These are phyloP conservation scores for Polymixis lichenea DNA, from an alignment of 2,888 invertebrate species.

Conservation along the genomic window DNA sequence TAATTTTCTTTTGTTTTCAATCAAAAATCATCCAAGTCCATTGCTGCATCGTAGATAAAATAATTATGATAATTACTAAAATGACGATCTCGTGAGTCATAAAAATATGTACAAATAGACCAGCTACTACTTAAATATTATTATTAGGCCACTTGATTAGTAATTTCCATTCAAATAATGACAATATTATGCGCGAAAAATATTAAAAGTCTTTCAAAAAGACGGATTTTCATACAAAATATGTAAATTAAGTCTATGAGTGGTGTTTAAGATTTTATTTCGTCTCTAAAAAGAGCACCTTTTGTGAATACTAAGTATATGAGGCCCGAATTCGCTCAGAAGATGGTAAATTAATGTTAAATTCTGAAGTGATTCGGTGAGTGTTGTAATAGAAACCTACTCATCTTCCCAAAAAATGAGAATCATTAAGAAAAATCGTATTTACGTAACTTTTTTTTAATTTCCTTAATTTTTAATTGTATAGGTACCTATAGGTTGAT, in stretches of 20 bases:
- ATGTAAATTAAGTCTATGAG: conserved; percentile 2
- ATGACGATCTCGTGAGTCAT: no score
- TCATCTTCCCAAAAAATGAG: conserved; percentile 7
- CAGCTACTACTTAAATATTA: neutral
- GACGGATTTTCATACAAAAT: conserved; percentile 34
- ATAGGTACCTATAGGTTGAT: neutral
- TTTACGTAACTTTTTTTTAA: no score
- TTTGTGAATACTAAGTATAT: conserved; percentile 52
- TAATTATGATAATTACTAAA: neutral
- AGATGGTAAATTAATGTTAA: conserved; percentile 13
- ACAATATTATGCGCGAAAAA: conserved; percentile 1
- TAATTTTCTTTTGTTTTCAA: no score
- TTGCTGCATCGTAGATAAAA: no score
- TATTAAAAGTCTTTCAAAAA: conserved; percentile 21
- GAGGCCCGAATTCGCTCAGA: conserved; percentile 18
- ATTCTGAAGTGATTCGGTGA: conserved; percentile 12
- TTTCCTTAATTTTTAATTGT: neutral
- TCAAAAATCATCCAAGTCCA: no score
- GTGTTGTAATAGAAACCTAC: conserved; percentile 17
- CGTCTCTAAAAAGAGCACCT: conserved; percentile 33
- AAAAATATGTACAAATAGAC: neutral
- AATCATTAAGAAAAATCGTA: neutral
- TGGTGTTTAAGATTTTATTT: conserved; percentile 36
- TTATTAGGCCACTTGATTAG: neutral
- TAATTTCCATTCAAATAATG: conserved; percentile 25